Evolutionary conservation across 2,113 vertebrate genomes (phyloP), one percentile per base, ranked within the genome.

Genomic region (Catharus minimus): DNA sequence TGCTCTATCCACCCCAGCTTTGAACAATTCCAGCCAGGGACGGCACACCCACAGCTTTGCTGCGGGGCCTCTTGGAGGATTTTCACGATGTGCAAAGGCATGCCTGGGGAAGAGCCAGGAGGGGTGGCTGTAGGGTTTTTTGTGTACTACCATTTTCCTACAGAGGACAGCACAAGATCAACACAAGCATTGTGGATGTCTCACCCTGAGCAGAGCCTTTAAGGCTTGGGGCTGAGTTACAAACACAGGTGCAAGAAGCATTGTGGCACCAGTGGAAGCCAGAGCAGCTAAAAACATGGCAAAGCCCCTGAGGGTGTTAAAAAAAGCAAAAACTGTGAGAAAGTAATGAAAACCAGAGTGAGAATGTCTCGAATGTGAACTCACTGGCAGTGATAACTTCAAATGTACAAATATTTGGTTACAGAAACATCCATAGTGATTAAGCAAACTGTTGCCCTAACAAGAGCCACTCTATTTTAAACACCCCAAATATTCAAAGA

Each of bases 61-160:
- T 27, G 26, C 2, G 2, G 0, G 0, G 28, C 7, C 19, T n/a
- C 36, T 11, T 8, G 28, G 15, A 60, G 5, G 43, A 26, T 13
- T 52, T 52, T 62, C 1, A 10, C 0, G 0, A 6, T 4, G 11
- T 20, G 13, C 27, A 39, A 41, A 72, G 20, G 64, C 0, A 1
- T 1, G 3, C 32, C 21, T 15, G 49, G 30, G 47, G 17, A 61
- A 74, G 33, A 49, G 24, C 27, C 3, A 0, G 2, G 43, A 43
- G 15, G 3, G 3, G 27, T 15, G 26, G 12, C 9, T 30, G 23
- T 23, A 30, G 21, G 7, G 11, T 0, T 9, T 39, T 62, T 49
- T 47, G 13, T 36, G 4, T 56, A 17, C 30, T 11, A 30, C 9
- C 10, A 8, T 30, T 41, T 56, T 24, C 44, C 22, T 17, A 6